These are phyloP conservation scores for Stenoptilia bipunctidactyla DNA, from an alignment of 2,888 invertebrate genomes.

Conservation along the genomic window DNA sequence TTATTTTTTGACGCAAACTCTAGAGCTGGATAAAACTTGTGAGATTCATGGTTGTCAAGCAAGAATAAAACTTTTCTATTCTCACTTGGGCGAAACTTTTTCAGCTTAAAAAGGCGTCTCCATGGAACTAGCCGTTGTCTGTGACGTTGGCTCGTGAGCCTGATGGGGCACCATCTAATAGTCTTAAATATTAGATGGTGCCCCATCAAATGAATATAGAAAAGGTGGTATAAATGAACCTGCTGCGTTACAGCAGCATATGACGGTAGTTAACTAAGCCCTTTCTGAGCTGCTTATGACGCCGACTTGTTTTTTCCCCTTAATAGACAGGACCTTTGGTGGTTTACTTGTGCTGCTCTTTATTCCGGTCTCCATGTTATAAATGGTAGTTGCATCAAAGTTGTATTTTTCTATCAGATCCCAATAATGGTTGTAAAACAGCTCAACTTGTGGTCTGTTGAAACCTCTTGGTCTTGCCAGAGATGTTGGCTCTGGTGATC, in stretches of 20 bases:
- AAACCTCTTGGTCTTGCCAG: conserved; percentile 9
- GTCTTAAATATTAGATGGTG: conserved; percentile 9
- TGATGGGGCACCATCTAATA: conserved; percentile 20
- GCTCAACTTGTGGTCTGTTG: conserved; percentile 5
- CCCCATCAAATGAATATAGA: conserved; percentile 6
- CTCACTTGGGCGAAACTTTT: not conserved
- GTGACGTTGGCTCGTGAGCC: conserved; percentile 14
- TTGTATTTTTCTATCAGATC: conserved; percentile 3
- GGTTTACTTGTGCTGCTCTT: not conserved
- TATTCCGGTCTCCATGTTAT: conserved; percentile 8
- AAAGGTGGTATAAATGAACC: conserved; percentile 19
- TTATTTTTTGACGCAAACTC: conserved; percentile 1
- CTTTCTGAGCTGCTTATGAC: not conserved
- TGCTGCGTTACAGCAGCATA: conserved; percentile 12
- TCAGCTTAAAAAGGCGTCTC: conserved; percentile 14
- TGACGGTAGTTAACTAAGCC: conserved; percentile 3
- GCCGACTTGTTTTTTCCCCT: conserved; percentile 5
- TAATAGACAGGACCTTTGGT: not conserved
- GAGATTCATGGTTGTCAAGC: conserved; percentile 10
- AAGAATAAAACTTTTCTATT: conserved; percentile 6
- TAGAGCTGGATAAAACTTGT: conserved; percentile 4
- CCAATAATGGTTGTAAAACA: conserved; percentile 7
- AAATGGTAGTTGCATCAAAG: conserved; percentile 2
- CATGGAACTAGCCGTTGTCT: conserved; percentile 17
- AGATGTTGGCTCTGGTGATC: conserved; percentile 11